Percentiles rank a stretch among this genome's conserved stretches.
phyloP scores from a whole-genome alignment of 2,797 vertebrate genomes.

The Melanotaenia pygmaea region DNA sequence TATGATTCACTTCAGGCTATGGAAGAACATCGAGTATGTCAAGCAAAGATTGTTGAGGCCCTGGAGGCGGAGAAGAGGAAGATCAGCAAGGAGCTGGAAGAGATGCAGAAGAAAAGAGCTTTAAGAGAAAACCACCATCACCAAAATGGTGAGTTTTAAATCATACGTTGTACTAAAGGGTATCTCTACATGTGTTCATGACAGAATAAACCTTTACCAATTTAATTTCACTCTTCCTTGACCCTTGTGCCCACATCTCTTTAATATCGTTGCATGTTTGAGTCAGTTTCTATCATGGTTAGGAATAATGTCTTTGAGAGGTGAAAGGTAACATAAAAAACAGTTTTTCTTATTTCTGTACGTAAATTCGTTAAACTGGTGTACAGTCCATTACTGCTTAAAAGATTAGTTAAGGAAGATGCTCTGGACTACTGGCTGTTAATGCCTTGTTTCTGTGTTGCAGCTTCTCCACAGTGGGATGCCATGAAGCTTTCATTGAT shows the following conservation, averaged over 20 bases:
- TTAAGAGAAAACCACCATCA: constrained; percentile 65
- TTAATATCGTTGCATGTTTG: background rate
- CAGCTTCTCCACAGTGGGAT: constrained; percentile 88
- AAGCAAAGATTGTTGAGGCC: constrained; percentile 91
- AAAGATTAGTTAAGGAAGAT: background rate
- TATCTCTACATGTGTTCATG: background rate
- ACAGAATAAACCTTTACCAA: background rate
- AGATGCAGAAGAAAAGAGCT: constrained; percentile 79
- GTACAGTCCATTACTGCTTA: background rate
- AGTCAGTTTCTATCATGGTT: background rate
- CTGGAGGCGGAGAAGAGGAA: constrained; percentile 94
- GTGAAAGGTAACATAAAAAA: background rate
- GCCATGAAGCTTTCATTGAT: constrained; percentile 94
- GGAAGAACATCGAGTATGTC: constrained; percentile 87
- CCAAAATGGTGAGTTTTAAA: constrained; percentile 66
- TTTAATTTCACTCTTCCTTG: background rate
- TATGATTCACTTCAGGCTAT: constrained; percentile 83
- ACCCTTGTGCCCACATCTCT: background rate
- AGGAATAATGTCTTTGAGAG: too few relatives aligned
- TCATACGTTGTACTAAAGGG: background rate
- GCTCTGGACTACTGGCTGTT: background rate
- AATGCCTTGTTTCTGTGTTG: constrained; percentile 33
- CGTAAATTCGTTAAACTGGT: background rate
- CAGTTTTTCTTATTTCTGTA: background rate
- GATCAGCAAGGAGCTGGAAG: constrained; percentile 88